Evolutionary conservation across 2,797 vertebrate species (phyloP).

Genomic region (Streptopelia turtur): DNA sequence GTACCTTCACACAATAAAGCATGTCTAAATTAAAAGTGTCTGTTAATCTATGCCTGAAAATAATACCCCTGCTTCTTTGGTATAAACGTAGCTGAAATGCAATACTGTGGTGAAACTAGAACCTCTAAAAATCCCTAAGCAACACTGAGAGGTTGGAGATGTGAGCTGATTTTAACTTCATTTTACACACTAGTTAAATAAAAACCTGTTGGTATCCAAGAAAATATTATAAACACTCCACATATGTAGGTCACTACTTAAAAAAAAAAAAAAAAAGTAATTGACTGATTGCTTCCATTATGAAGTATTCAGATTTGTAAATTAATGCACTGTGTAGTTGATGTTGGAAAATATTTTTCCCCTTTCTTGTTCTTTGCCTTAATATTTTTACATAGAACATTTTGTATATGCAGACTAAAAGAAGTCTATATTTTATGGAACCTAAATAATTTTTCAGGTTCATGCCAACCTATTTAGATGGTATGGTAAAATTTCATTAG

Average conservation of each 20-base stretch:
- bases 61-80: background rate
- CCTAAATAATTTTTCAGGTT: background rate
- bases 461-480: background rate
- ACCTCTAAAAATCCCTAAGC: background rate
- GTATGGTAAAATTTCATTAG: background rate
- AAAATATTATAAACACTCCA: background rate
- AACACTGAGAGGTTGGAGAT: background rate
- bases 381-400: background rate
- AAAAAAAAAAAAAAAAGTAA: background rate
- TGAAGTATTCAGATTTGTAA: background rate
- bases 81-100: background rate
- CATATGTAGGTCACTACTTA: background rate
- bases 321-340: background rate
- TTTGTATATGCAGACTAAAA: background rate
- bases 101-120: background rate
- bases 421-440: background rate
- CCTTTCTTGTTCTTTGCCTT: background rate
- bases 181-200: background rate
- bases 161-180: background rate
- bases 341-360: background rate
- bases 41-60: background rate
- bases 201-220: background rate
- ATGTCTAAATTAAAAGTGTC: background rate
- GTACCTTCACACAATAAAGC: background rate
- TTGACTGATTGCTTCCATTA: background rate